Evolutionary conservation across 2,888 invertebrate species (phyloP), one percentile per base, ranked within the genome.

Genomic region (Perithous albicinctus): DNA sequence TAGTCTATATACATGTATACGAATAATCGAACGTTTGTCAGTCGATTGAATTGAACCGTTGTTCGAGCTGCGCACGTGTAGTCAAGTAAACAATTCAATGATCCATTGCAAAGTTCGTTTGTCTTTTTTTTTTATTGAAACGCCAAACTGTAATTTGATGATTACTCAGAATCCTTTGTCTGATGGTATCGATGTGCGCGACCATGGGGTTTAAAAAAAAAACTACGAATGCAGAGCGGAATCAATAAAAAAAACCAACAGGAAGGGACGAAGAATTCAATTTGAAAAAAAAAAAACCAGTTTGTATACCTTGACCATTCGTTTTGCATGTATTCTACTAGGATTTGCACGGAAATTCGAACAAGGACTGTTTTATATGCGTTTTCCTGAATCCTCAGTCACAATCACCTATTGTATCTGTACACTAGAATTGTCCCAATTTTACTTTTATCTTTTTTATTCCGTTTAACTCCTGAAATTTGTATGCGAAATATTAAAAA

Each of bases 11-110:
- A 18, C 6, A 10, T 2, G 20, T 20, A 20, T 12, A 48, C 20
- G 48, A 23, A 23, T 51, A 23, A 51, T 51, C 23, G 51, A 51
- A 51, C 23, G 10, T 51, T 51, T 51, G 51, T 3, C 51, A 51
- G 23, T 51, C 51, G 51, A 51, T 51, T 51, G 51, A 51, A 51
- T 51, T 2, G 20, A 51, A n/a, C 20, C 23, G 10, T n/a, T 2
- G 10, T 23, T 20, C 10, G 23, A 8, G 5, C 10, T 4, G 29
- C 5, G 29, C 29, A 29, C 29, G 29, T 29, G 5, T 29, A 4
- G 3, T 2, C 2, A 3, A 43, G 3, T 15, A 43, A 51, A 51
- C 7, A 51, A 51, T 23, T 51, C 23, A 6, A 8, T 18, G 23
- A 23, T 51, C 10, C 12, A 51, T 51, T 7, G 41, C 12, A 20